Percentiles rank a stretch among this genome's conserved stretches.
These are phyloP conservation scores for Drosophila obscura DNA, from an alignment of 1,140 invertebrate genomes.

Conservation along the genomic window DNA sequence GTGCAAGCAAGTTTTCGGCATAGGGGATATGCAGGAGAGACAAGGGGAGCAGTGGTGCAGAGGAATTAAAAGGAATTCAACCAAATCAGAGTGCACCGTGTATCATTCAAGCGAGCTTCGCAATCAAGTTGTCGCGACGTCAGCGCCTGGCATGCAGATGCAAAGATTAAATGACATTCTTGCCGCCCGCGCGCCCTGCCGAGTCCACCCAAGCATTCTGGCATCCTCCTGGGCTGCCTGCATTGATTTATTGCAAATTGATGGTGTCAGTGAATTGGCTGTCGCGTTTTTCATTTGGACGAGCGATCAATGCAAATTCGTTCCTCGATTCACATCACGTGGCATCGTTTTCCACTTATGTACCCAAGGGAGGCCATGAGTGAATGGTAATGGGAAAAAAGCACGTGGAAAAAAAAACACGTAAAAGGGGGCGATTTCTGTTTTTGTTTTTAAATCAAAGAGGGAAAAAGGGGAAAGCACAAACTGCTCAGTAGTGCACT, in stretches of 20 bases:
- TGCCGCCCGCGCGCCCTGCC: not conserved
- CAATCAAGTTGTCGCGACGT: constrained; percentile 74
- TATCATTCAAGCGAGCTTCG: constrained; percentile 42
- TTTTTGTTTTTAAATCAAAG: too few species aligned
- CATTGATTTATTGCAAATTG: constrained; percentile 77
- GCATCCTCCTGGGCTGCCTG: constrained; percentile 6
- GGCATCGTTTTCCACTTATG: constrained; percentile 65
- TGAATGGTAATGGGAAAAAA: constrained; percentile 25
- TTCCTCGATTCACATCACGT: constrained; percentile 70
- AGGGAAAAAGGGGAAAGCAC: too few species aligned
- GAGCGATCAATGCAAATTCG: constrained; percentile 62
- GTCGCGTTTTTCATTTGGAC: constrained; percentile 28
- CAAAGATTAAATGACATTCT: constrained; percentile 72
- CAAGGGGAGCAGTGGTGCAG: not conserved
- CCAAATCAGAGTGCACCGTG: constrained; percentile 18
- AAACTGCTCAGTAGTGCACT: too few species aligned
- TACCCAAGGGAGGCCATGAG: too few species aligned
- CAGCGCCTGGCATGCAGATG: constrained; percentile 50
- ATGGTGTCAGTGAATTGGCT: constrained; percentile 67
- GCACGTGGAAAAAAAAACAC: not conserved
- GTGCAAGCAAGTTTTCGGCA: constrained; percentile 35
- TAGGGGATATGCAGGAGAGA: too few species aligned
- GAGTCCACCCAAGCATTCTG: not conserved
- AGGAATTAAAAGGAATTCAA: constrained; percentile 1
- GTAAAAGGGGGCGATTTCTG: too few species aligned